A percentile compares a stretch with the other conserved stretches of the same genome.
Evolutionary conservation across 2,113 vertebrate species (phyloP).

Genomic region (Bostrychus sinensis): DNA sequence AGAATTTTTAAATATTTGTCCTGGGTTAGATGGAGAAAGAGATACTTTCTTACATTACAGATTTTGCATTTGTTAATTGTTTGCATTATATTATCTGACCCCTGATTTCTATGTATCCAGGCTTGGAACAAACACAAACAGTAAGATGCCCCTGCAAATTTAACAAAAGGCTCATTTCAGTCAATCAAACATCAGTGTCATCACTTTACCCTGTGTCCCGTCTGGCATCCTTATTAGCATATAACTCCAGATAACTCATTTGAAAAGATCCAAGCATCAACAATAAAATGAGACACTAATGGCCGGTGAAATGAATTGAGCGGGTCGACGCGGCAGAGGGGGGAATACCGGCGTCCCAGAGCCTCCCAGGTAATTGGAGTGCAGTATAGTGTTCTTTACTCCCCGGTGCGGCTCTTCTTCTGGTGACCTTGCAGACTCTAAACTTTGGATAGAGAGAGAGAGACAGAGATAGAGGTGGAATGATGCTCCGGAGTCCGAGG

Average conservation of each 20-base stretch:
- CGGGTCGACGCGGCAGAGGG: constrained; percentile 55
- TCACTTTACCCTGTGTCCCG: constrained; percentile 19
- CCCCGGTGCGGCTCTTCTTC: constrained; percentile 51
- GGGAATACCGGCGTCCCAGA: constrained; percentile 74
- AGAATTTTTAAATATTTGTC: too few species aligned
- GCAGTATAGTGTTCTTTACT: constrained; percentile 50
- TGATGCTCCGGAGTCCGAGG: constrained; percentile 15
- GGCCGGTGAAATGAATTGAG: constrained; percentile 65
- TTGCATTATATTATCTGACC: too few species aligned
- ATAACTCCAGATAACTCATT: constrained; percentile 39
- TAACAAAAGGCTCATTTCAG: constrained; percentile 13
- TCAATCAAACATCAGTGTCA: constrained; percentile 1
- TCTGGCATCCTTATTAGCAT: constrained; percentile 45
- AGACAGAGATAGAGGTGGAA: constrained; percentile 8
- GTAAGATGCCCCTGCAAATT: not conserved
- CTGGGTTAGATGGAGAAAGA: too few species aligned
- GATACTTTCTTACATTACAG: too few species aligned
- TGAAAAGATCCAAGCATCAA: constrained; percentile 51
- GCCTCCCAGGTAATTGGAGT: constrained; percentile 74
- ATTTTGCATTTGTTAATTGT: too few species aligned
- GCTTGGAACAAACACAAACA: too few species aligned
- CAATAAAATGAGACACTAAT: constrained; percentile 69
- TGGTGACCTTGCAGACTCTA: constrained; percentile 64
- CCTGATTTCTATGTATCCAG: too few species aligned
- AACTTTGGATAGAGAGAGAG: constrained; percentile 31